These are phyloP conservation scores for Pomatorhinus ruficollis DNA, from an alignment of 2,113 vertebrate species.

Conservation along the genomic window DNA sequence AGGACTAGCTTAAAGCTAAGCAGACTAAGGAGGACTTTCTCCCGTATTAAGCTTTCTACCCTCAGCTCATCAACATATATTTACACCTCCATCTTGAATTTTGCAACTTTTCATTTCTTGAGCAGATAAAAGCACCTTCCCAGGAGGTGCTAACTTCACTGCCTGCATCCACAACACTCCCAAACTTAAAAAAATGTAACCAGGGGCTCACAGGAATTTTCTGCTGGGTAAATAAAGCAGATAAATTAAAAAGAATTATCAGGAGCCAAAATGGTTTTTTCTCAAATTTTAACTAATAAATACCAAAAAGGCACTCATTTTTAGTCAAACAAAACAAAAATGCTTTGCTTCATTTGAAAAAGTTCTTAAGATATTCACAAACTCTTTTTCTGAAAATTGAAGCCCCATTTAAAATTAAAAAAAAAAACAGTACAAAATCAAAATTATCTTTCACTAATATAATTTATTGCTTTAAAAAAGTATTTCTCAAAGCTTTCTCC, in stretches of 20 bases:
- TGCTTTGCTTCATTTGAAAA: not conserved
- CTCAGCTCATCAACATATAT: not conserved
- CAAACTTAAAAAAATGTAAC: not conserved
- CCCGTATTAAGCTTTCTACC: not conserved
- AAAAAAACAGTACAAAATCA: not conserved
- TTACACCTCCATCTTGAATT: not conserved
- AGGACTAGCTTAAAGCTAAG: not conserved
- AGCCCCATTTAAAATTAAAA: not conserved
- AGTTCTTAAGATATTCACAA: not conserved
- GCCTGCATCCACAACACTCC: not conserved
- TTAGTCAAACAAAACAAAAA: not conserved
- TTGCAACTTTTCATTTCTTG: not conserved
- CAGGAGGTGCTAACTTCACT: not conserved
- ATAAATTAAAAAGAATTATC: not conserved
- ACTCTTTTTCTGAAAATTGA: not conserved
- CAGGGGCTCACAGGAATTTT: not conserved
- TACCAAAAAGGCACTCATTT: not conserved
- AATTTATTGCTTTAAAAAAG: not conserved
- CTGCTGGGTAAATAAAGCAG: not conserved
- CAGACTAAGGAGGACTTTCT: not conserved
- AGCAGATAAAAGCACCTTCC: not conserved
- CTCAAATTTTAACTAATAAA: not conserved
- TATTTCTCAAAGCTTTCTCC: not conserved
- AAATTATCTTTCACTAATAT: not conserved
- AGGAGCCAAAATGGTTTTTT: accelerated